Percentiles rank a stretch among this genome's conserved stretches.
Evolutionary conservation across 2,113 vertebrate genomes (phyloP).

Genomic region (Lasiurus cinereus): DNA sequence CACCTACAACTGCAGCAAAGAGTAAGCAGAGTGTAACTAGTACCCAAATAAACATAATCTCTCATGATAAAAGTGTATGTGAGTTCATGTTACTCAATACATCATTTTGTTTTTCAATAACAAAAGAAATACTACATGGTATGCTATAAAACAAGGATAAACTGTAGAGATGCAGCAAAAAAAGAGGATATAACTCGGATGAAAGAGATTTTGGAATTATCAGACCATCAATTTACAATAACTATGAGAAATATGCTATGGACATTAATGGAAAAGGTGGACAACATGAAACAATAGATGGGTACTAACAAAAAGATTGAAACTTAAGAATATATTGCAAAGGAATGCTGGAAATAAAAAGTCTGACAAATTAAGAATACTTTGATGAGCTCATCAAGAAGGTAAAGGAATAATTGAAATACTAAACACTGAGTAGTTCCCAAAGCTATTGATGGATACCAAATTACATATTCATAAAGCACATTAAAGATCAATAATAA

Average conservation of each 20-base stretch:
- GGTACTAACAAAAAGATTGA: not conserved
- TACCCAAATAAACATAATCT: not conserved
- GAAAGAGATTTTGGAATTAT: not conserved
- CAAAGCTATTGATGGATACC: not conserved
- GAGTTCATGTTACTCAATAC: not conserved
- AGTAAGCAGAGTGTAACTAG: not conserved
- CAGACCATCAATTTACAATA: not conserved
- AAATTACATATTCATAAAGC: not conserved
- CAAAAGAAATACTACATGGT: not conserved
- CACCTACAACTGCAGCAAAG: not conserved
- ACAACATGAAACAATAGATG: not conserved
- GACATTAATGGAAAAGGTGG: not conserved
- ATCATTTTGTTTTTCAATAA: not conserved
- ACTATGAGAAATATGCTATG: not conserved
- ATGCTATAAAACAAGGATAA: not conserved
- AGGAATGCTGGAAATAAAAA: not conserved
- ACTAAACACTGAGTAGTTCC: not conserved
- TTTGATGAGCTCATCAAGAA: not conserved
- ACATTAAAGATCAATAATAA: not conserved
- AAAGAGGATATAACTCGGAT: not conserved
- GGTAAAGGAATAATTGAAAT: not conserved
- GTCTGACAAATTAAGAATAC: not conserved
- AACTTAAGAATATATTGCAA: not conserved
- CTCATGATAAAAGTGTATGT: not conserved
- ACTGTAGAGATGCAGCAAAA: not conserved